Evolutionary conservation across 1,140 invertebrate genomes (phyloP), one percentile per base, ranked within the genome.

Genomic region (Orius insidiosus): DNA sequence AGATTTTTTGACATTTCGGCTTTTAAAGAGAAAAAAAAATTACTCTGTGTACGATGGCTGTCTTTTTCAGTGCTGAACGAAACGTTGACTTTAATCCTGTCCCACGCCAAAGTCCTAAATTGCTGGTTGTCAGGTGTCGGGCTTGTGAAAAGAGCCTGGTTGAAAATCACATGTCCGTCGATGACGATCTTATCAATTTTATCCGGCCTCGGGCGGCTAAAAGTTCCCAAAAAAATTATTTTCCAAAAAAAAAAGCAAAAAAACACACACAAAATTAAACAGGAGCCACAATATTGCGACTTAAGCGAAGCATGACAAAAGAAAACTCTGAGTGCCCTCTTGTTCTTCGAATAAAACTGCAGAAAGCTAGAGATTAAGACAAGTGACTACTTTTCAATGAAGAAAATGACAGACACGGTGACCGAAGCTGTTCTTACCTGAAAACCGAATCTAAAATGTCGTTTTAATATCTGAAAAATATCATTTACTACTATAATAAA

Each of bases 141-240:
- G 51, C 77, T 69, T 2, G 85, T 87, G 63, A 93, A 94, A 11
- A 93, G 71, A 5, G 87, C 84, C 56, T 80, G 72, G 54, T 79
- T 74, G 0, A 82, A 82, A 54, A 93, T 80, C n/a, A 94, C 76
- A 61, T 94, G 88, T 10, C 85, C 86, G 60, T 89, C 80, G 38
- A 93, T 78, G 15, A 92, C 84, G 60, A 85, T 79, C 7, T 64
- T 70, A 60, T 89, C 85, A 45, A 89, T 76, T 50, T 80, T 70
- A 48, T 75, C 71, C 4, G 75, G 70, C 47, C 75, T 64, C 2
- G 71, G 68, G 66, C 46, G 75, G 76, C 76, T 74, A 55, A 24
- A 55, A 61, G 3, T 24, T 24, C 7, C 24, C 3, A 24, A 24
- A 24, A 24, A 24, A 24, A 4, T 24, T 4, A 4, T 24, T 24